These are phyloP conservation scores for Epirrhoe alternata DNA, from an alignment of 2,888 invertebrate species.

Conservation along the genomic window DNA sequence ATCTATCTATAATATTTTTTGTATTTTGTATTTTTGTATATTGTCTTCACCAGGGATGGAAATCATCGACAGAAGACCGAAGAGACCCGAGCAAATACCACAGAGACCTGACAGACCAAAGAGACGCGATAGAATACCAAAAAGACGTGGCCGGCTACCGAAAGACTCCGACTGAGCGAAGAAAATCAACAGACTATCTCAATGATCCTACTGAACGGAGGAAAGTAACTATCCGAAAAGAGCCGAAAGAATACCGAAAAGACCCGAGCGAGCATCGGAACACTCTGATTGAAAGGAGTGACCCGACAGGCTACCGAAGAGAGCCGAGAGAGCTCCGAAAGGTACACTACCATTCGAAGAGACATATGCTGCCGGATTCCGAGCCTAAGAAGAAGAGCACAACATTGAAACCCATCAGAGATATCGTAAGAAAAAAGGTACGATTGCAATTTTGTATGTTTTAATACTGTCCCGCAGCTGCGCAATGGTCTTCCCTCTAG, in stretches of 20 bases:
- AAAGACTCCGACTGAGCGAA: not conserved
- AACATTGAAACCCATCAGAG: slow-evolving; percentile 54
- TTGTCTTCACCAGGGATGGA: slow-evolving; percentile 54
- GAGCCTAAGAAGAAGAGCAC: slow-evolving; percentile 58
- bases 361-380: slow-evolving; percentile 64
- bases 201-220: slow-evolving; percentile 35
- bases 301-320: slow-evolving; percentile 39
- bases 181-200: slow-evolving; percentile 33
- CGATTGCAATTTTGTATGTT: not conserved
- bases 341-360: slow-evolving; percentile 64
- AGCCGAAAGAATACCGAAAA: not conserved
- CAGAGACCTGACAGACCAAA: not conserved
- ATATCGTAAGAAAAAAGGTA: slow-evolving; percentile 66
- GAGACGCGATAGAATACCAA: not conserved
- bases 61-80: slow-evolving; percentile 41
- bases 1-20: too few relatives aligned
- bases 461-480: not conserved
- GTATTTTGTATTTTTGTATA: not conserved
- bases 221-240: not conserved
- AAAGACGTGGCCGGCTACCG: slow-evolving; percentile 1
- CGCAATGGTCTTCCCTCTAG: not conserved
- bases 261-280: slow-evolving; percentile 38
- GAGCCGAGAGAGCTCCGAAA: slow-evolving; percentile 46
- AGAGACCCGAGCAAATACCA: slow-evolving; percentile 32
- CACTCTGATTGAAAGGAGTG: slow-evolving; percentile 31